Evolutionary conservation across 1,140 invertebrate genomes (phyloP).

Genomic region (Cardiocondyla obscurior): DNA sequence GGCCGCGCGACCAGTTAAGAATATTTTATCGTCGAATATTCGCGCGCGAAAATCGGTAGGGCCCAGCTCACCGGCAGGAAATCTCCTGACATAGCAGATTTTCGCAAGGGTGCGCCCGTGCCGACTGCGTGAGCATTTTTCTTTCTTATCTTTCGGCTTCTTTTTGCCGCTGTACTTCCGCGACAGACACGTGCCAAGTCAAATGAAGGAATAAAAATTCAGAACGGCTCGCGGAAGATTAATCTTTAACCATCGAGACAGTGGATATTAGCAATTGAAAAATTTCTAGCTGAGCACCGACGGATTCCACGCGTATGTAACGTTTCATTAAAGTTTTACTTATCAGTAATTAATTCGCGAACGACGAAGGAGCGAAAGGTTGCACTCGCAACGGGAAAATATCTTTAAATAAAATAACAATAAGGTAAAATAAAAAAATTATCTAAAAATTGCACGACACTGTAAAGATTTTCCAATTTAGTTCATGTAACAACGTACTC

Average conservation of each 20-base stretch:
- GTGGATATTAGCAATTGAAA: too few species aligned
- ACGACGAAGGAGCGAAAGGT: neutral
- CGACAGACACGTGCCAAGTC: constrained; percentile 39
- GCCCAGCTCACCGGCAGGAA: constrained; percentile 58
- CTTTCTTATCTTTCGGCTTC: constrained; percentile 54
- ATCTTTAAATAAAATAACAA: neutral
- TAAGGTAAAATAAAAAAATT: neutral
- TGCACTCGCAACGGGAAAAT: neutral
- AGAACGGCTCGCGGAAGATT: constrained; percentile 22
- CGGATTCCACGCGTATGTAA: too few species aligned
- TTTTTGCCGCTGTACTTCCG: neutral
- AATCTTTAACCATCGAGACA: constrained; percentile 33
- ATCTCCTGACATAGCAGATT: constrained; percentile 69
- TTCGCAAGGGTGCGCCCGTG: constrained; percentile 37
- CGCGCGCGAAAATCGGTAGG: constrained; percentile 25
- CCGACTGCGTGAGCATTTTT: constrained; percentile 60
- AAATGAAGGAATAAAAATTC: constrained; percentile 63
- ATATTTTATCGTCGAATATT: constrained; percentile 78
- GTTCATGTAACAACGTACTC: neutral
- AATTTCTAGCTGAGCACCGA: too few species aligned
- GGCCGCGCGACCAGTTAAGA: constrained; percentile 64
- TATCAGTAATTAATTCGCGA: neutral
- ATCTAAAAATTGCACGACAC: neutral
- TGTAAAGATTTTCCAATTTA: neutral
- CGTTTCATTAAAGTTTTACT: neutral